Conservation (phyloP, 2,888 invertebrate genomes). For the Tipula unca region DNA sequence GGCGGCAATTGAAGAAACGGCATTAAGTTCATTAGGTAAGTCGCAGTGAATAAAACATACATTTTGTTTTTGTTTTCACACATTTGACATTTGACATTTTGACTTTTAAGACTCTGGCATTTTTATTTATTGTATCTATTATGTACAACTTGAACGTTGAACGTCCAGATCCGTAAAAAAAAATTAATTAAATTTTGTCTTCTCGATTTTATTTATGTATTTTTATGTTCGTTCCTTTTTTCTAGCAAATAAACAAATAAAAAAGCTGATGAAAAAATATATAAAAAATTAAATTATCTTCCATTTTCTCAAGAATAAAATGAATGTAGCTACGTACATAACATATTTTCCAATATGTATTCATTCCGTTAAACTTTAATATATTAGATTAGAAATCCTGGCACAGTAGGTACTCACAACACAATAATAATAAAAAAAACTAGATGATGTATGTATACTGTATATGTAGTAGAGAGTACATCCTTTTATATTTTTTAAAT, state of each 20-base stretch:
- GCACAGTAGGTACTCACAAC: neutral
- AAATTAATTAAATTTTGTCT: neutral
- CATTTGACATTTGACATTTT: neutral
- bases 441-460: too few species aligned
- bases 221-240: neutral
- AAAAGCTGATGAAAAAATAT: neutral
- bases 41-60: slow-evolving; percentile 21
- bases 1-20: slow-evolving; percentile 78
- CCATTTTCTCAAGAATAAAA: neutral
- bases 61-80: neutral
- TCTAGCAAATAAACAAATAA: neutral
- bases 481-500: neutral
- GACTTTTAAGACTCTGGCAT: neutral
- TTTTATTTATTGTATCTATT: too few species aligned
- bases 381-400: neutral
- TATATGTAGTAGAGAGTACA: neutral
- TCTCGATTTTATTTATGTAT: neutral
- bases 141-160: too few species aligned
- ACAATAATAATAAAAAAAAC: neutral
- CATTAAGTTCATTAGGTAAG: slow-evolving; percentile 78
- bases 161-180: neutral
- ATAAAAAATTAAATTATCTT: neutral
- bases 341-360: neutral
- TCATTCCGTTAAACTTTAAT: neutral
- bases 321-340: neutral